phyloP scores from a whole-genome alignment of 2,888 invertebrate genomes.

The Phragmatobia fuliginosa region DNA sequence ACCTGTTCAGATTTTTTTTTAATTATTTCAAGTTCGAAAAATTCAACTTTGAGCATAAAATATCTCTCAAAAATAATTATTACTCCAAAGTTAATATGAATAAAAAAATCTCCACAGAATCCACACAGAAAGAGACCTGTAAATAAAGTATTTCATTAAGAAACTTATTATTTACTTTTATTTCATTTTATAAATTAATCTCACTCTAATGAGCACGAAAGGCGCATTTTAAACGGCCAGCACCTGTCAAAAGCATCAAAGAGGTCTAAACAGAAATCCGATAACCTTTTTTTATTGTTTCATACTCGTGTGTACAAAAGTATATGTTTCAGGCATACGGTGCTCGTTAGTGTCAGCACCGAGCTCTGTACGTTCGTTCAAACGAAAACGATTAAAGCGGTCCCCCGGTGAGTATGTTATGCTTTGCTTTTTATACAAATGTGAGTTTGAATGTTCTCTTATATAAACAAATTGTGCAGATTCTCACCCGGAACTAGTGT shows the following conservation, averaged over 20 bases:
- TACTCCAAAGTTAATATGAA: no score
- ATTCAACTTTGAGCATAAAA: neutral
- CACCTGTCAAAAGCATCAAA: constrained; percentile 45
- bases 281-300: constrained; percentile 51
- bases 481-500: constrained; percentile 92
- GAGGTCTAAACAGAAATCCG: constrained; percentile 26
- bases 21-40: no score
- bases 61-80: no score
- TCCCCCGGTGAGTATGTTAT: constrained; percentile 72
- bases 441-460: constrained; percentile 30
- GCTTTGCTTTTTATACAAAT: constrained; percentile 45
- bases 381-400: constrained; percentile 78
- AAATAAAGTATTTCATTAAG: no score
- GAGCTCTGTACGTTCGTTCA: constrained; percentile 64
- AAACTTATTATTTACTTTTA: no score
- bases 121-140: no score
- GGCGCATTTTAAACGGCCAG: constrained; percentile 37
- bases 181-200: neutral
- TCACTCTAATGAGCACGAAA: constrained; percentile 21
- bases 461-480: constrained; percentile 81
- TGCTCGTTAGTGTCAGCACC: constrained; percentile 76
- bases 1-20: no score
- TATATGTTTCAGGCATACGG: constrained; percentile 71
- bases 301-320: constrained; percentile 26
- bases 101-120: no score